phyloP scores from a whole-genome alignment of 1,140 invertebrate species.

The Macrobrachium nipponense region DNA sequence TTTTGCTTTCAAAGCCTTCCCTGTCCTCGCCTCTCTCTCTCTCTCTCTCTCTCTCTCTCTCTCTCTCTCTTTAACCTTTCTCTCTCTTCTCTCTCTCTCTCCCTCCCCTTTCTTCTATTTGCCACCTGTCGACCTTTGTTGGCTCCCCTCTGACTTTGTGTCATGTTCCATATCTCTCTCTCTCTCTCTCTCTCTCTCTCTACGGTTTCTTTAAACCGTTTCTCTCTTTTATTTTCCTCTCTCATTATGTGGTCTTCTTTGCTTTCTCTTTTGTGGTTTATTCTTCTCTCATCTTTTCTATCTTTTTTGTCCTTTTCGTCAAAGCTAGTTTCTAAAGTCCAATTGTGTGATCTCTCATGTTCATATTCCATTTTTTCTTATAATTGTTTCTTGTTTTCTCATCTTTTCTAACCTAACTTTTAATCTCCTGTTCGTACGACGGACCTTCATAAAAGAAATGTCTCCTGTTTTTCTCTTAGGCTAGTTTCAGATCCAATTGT shows the following conservation, averaged over 20 bases:
- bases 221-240: neutral
- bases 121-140: neutral
- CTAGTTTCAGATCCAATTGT: too few relatives aligned
- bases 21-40: neutral
- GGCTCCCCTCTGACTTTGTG: neutral
- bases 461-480: too few relatives aligned
- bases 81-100: neutral
- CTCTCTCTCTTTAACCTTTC: neutral
- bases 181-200: constrained; percentile 13
- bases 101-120: neutral
- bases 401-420: neutral
- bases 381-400: neutral
- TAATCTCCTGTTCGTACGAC: too few relatives aligned
- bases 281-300: neutral
- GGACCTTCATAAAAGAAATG: too few relatives aligned
- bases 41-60: neutral
- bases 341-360: too few relatives aligned
- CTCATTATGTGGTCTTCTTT: neutral
- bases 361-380: too few relatives aligned
- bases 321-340: too few relatives aligned
- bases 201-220: neutral
- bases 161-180: neutral
- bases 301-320: too few relatives aligned
- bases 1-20: neutral
- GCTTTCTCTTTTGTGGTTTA: neutral